A percentile compares a stretch with the other conserved stretches of the same genome.
Evolutionary conservation across 2,113 vertebrate species (phyloP).

Genomic region (Ceuthmochares aereus): DNA sequence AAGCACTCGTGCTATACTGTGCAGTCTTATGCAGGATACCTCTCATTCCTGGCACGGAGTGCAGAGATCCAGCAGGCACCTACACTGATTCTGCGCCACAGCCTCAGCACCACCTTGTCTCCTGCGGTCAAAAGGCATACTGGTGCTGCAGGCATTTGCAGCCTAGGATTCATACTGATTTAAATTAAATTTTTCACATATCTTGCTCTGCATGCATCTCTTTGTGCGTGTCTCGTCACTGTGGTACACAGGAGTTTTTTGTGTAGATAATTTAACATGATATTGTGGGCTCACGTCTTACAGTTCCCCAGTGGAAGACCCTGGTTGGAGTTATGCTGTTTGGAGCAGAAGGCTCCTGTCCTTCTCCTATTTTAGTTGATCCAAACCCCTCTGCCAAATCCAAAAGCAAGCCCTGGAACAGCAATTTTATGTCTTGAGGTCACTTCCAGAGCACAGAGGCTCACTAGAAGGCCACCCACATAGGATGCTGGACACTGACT

Average conservation of each 20-base stretch:
- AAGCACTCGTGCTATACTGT: accelerated
- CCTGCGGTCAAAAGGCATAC: background rate
- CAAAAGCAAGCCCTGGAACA: background rate
- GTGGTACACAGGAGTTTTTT: background rate
- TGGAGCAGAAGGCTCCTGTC: background rate
- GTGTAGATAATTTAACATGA: background rate
- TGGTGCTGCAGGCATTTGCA: background rate
- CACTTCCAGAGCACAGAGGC: background rate
- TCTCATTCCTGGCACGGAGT: accelerated
- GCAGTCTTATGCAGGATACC: background rate
- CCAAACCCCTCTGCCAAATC: background rate
- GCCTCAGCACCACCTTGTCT: background rate
- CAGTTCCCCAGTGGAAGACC: background rate
- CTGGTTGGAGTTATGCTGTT: background rate
- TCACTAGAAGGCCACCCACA: background rate
- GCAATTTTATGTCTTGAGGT: background rate
- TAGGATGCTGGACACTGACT: background rate
- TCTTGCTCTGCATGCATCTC: background rate
- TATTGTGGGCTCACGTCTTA: background rate
- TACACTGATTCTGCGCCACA: too few relatives aligned
- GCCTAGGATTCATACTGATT: background rate
- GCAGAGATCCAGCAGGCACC: accelerated
- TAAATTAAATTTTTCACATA: background rate
- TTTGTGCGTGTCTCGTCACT: accelerated
- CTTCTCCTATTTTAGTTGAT: background rate